Evolutionary conservation across 2,888 invertebrate species (phyloP).

Genomic region (Clusia tigrina): DNA sequence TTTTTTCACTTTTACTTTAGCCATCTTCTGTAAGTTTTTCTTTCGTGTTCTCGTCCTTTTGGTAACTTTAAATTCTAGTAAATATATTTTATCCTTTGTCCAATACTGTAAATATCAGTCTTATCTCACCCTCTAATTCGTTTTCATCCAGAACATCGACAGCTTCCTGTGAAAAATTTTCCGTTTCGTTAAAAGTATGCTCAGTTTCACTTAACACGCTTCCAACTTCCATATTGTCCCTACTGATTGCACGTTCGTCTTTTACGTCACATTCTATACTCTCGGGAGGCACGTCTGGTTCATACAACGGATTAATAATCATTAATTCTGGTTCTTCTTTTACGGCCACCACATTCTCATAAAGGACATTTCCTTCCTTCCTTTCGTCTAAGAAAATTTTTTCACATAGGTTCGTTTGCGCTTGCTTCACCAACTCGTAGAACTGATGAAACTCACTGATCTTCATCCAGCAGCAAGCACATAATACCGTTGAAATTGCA

Average conservation of each 20-base stretch:
- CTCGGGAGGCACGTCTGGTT: too few species aligned
- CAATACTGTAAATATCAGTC: conserved; percentile 20
- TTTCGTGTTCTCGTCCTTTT: too few species aligned
- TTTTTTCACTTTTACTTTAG: conserved; percentile 14
- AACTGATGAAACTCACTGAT: conserved; percentile 58
- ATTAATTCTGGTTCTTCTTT: not conserved
- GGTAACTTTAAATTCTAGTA: too few species aligned
- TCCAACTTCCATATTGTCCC: too few species aligned
- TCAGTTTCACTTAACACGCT: too few species aligned
- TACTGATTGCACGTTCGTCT: too few species aligned
- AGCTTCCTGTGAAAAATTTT: too few species aligned
- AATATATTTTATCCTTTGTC: too few species aligned
- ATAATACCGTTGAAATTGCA: conserved; percentile 53
- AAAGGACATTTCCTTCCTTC: not conserved
- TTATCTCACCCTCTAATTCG: conserved; percentile 20
- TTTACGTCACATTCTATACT: too few species aligned
- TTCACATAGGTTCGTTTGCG: conserved; percentile 52
- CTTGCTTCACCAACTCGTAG: conserved; percentile 56
- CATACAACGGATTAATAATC: conserved; percentile 47
- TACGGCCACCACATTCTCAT: not conserved
- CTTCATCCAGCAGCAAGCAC: conserved; percentile 59
- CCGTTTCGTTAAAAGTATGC: too few species aligned
- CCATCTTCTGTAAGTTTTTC: too few species aligned
- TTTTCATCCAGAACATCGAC: too few species aligned
- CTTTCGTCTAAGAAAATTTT: not conserved